Evolutionary conservation across 2,888 invertebrate genomes (phyloP), one percentile per base, ranked within the genome.

Genomic region (Perizoma flavofasciatum): DNA sequence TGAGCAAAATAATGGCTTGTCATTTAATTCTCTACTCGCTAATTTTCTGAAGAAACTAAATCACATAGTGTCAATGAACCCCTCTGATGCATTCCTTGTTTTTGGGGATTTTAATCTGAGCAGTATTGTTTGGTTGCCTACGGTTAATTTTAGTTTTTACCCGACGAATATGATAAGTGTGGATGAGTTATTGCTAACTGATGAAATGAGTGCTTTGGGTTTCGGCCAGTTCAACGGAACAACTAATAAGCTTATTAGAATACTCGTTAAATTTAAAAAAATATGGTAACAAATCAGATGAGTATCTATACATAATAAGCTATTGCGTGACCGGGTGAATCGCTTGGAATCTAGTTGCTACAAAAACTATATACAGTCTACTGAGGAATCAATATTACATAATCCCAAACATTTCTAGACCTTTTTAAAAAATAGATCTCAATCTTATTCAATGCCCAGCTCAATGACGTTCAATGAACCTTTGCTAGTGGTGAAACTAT

Each of bases 1-100:
- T 44, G 51, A 33, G 5, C 34, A 52, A 35, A 35, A 44, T 11
- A 41, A 35, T 44, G 51, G 34, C 34, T 35, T 52, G 10, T 45
- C 47, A 5, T 47, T 47, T 47, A 47, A 34, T 9, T 33, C 33
- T 33, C 47, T 34, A n/a, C 33, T 47, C 4, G 9, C 33, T 4
- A 47, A 47, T n/a, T 47, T 33, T 34, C 34, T 34, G 4, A 34
- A 7, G 7, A 9, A 47, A 9, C n/a, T 47, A 34, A 33, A 47
- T 47, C 8, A 3, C 6, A 9, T 34, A 6, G 47, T n/a, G 5
- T 33, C 47, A 4, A 34, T 34, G 5, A 47, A 47, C 34, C 47
- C 8, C 9, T 47, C 34, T 5, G 47, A 47, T 34, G 47, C 47
- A n/a, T 22, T 47, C 8, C 47, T 47, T 8, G 34, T 47, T 8